Base-by-base conservation (phyloP, 2,888 invertebrate species). In the Drosophila eohydei region DNA sequence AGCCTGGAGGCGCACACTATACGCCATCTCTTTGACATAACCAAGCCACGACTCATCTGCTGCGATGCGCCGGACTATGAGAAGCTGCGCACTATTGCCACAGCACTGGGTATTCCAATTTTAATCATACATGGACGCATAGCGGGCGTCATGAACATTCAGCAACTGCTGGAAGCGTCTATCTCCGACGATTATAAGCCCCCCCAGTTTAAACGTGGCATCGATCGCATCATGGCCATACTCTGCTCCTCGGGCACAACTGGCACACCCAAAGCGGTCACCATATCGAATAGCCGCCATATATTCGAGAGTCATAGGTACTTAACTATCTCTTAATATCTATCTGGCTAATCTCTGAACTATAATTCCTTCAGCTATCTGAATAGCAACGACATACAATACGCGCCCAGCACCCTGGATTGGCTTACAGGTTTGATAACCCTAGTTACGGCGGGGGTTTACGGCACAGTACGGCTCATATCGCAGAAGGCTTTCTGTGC, bases 161-260 rank as follows among this genome's bases (percentile, higher is more conserved):
- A 51, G 11, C 76, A 86, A 7, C 11, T 86, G 6, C 41, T 89
- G 1, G 51, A 75, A 50, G 52, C 43, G 11, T n/a, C 70, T 3
- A 26, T 82, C 1, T 43, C 30, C 7, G 70, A 73, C 1, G 56
- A 74, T 16, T 84, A 61, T 16, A 50, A 69, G 28, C 85, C 89
- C 0, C 26, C 56, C 5, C 57, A 59, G 46, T 80, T 82, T 9
- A 9, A 59, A 6, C 54, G 62, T 0, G 89, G 88, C 40, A 62
- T 70, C 2, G 78, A 86, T 65, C 82, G 85, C 9, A 84, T 58
- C 16, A 61, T 86, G 80, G 85, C 84, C 81, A 91, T 92, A 34
- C 62, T 92, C 14, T 92, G 82, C 81, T 92, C 90, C 58, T 93
- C 92, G 4, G 92, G 92, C n/a, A 92, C 92, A 6, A 92, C 92